Evolutionary conservation across 2,113 vertebrate species (phyloP), one percentile per base, ranked within the genome.

Genomic region (Nothoprocta pentlandii): DNA sequence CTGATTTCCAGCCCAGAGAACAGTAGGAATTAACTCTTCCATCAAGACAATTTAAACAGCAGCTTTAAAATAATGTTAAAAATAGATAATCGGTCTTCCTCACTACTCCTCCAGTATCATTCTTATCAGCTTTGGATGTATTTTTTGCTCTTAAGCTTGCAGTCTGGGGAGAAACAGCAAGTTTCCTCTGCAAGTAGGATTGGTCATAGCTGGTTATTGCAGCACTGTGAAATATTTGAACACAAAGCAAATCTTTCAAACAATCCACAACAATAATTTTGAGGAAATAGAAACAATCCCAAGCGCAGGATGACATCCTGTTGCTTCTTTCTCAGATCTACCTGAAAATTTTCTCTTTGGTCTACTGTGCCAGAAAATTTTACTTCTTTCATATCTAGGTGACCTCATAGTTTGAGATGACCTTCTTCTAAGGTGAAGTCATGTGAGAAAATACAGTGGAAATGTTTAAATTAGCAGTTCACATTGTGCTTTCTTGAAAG

Each of bases 1-100:
- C 92, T 95, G 92, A 97, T 95, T 97, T 94, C 83, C n/a, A 97
- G 80, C 88, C 84, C 77, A 85, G 94, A 84, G 77, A 97, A 75
- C 89, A 93, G 63, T 39, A 94, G 54, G 59, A 95, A 93, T 96
- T 96, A 96, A 89, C 86, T 94, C 85, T 94, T 95, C 90, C 74
- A 47, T 91, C 83, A 85, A 87, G 83, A 87, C 19, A 54, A 76
- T 73, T 93, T 93, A 93, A 94, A 94, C 79, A 46, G 34, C 85
- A 89, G 70, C 70, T 93, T 92, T 87, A 90, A 89, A 81, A 81
- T 75, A 80, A 69, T 56, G 51, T 85, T 95, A 92, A 94, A 97
- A 95, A 96, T 87, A 93, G 67, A 64, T 92, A 59, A 4, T 90
- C 88, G 44, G 49, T 76, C 49, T 92, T 95, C 70, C 74, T 95